Conservation (phyloP, 1,140 invertebrate species). For the Papilio helenus region DNA sequence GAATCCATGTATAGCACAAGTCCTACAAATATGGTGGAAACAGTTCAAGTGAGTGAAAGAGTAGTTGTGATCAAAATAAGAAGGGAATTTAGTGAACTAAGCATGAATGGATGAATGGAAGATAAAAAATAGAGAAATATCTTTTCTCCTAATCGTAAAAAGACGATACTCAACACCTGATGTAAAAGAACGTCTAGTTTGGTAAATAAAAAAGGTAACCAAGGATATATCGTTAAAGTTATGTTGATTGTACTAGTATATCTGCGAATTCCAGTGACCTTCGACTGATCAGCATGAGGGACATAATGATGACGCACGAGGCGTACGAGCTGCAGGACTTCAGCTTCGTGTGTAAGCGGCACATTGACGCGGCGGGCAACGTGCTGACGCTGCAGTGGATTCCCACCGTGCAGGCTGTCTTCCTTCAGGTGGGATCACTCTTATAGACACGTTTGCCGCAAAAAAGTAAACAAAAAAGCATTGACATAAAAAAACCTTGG, state of each 20-base stretch:
- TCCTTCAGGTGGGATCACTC: conserved; percentile 63
- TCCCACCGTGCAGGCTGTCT: conserved; percentile 85
- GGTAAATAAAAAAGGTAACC: too few species aligned
- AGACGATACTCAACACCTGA: too few species aligned
- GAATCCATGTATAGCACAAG: conserved; percentile 91
- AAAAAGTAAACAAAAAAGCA: not conserved
- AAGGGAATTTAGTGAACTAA: not conserved
- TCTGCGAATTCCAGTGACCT: conserved; percentile 67
- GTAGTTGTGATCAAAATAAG: not conserved
- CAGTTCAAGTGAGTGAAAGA: conserved; percentile 86
- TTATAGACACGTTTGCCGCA: not conserved
- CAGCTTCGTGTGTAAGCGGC: conserved; percentile 81
- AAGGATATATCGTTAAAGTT: too few species aligned
- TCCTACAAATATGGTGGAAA: conserved; percentile 92
- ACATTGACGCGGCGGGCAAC: conserved; percentile 84
- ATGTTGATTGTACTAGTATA: too few species aligned
- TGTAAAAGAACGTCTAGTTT: too few species aligned
- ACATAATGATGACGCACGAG: conserved; percentile 80
- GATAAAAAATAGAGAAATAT: not conserved
- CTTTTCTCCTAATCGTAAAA: too few species aligned
- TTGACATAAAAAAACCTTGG: too few species aligned
- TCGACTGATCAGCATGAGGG: conserved; percentile 79
- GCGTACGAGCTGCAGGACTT: conserved; percentile 87
- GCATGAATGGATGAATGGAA: not conserved
- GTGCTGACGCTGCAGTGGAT: conserved; percentile 86